Base-by-base conservation (phyloP, 2,888 invertebrate species). In the Synanthedon myopaeformis region DNA sequence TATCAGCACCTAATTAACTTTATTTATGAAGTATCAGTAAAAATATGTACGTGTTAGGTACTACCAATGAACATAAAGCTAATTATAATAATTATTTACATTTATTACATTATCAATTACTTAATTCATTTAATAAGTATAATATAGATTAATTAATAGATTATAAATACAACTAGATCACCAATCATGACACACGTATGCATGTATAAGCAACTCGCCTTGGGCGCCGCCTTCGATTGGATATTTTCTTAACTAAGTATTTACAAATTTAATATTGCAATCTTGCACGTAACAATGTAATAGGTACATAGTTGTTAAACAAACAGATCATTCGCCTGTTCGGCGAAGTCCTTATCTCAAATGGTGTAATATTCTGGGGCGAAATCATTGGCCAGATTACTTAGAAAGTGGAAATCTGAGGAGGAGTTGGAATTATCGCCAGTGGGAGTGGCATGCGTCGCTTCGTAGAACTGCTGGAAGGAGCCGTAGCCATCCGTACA, bases 341-440 rank as follows among this genome's bases (percentile, higher is more conserved):
- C 87, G 82, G 79, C 82, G 75, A 85, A 83, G 68, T 88, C 88
- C 86, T 88, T 88, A 74, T 88, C 88, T 88, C 88, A 89, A 82
- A 89, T 89, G 75, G 88, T 88, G 79, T 96, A 96, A 79, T 96
- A 96, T 79, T 97, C 96, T 8, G 96, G 96, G 17, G 94, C 95
- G 77, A 96, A 96, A 77, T 96, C 96, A 77, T 96, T 96, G 59
- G 96, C 95, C 71, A 96, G 89, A 77, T 95, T 96, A 82, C 96
- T 95, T 59, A 97, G 90, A 78, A 97, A 97, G 80, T 96, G 96
- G 82, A 96, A 96, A 81, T 96, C 96, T 41, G 96, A 95, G n/a
- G 96, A 96, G 74, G 94, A 95, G 76, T 95, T 96, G 65, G 94
- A 95, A 81, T 95, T 95, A 67, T 95, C 95, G 45, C 58, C 58